Evolutionary conservation across 2,797 vertebrate species (phyloP).

Genomic region (Steatocranus sp.): DNA sequence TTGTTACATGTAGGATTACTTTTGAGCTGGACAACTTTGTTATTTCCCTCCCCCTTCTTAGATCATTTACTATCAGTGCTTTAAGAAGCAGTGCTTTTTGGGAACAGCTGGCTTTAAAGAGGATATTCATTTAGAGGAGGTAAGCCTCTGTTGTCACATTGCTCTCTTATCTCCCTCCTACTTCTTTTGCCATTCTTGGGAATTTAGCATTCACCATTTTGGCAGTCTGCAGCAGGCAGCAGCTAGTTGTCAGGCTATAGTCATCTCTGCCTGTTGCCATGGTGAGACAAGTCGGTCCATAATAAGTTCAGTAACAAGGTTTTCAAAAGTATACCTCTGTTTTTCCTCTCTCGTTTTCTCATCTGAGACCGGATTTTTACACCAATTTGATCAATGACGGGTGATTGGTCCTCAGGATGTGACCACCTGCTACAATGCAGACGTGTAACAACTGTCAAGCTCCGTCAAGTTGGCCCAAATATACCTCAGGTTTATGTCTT

Average conservation of each 20-base stretch:
- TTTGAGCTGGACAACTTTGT: conserved; percentile 21
- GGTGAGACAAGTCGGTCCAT: conserved; percentile 40
- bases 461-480: neutral
- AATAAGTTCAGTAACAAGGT: conserved; percentile 29
- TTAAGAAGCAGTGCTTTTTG: neutral
- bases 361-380: neutral
- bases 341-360: neutral
- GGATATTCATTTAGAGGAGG: conserved; percentile 44
- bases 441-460: neutral
- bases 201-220: conserved; percentile 23
- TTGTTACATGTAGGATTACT: conserved; percentile 34
- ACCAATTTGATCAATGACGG: neutral
- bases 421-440: neutral
- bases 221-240: conserved; percentile 18
- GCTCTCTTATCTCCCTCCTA: neutral
- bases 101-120: conserved; percentile 29
- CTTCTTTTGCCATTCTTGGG: conserved; percentile 3
- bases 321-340: neutral
- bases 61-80: neutral
- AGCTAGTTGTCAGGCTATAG: conserved; percentile 36
- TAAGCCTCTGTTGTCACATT: conserved; percentile 39
- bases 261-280: conserved; percentile 55
- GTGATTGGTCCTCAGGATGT: neutral
- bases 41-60: neutral
- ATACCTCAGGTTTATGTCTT: neutral